Conservation (phyloP, 2,888 invertebrate genomes). For the Unio delphinus region DNA sequence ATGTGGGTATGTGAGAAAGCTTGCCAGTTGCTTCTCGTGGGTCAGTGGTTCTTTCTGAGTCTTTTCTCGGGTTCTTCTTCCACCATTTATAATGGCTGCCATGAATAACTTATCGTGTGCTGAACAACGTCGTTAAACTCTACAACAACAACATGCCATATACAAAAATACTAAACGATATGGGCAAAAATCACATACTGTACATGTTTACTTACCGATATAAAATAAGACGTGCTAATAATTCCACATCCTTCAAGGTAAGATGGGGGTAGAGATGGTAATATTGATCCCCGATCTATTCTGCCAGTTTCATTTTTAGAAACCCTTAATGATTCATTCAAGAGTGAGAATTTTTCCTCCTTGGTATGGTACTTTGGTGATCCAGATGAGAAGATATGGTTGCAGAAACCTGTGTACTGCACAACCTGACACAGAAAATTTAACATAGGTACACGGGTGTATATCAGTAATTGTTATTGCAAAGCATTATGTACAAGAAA, state of each 20-base stretch:
- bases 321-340: slow-evolving; percentile 85
- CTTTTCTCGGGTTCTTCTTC: no score
- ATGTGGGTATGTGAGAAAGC: no score
- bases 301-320: slow-evolving; percentile 87
- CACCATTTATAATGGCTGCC: no score
- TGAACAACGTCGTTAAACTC: no score
- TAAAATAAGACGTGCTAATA: slow-evolving; percentile 87
- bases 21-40: no score
- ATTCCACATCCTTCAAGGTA: slow-evolving; percentile 94
- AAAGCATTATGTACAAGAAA: no score
- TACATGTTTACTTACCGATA: slow-evolving; percentile 40
- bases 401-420: slow-evolving; percentile 51
- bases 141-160: no score
- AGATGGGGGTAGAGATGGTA: slow-evolving; percentile 94
- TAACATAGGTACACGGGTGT: not conserved
- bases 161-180: no score
- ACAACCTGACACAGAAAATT: slow-evolving; percentile 38
- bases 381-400: slow-evolving; percentile 69
- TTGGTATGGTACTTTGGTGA: slow-evolving; percentile 76
- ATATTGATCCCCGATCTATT: slow-evolving; percentile 90
- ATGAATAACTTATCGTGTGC: no score
- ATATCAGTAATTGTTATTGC: not conserved
- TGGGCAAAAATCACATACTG: no score
- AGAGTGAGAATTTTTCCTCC: slow-evolving; percentile 73
- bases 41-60: no score